Evolutionary conservation across 2,797 vertebrate genomes (phyloP), one percentile per base, ranked within the genome.

Genomic region (Macrochelys suwanniensis): DNA sequence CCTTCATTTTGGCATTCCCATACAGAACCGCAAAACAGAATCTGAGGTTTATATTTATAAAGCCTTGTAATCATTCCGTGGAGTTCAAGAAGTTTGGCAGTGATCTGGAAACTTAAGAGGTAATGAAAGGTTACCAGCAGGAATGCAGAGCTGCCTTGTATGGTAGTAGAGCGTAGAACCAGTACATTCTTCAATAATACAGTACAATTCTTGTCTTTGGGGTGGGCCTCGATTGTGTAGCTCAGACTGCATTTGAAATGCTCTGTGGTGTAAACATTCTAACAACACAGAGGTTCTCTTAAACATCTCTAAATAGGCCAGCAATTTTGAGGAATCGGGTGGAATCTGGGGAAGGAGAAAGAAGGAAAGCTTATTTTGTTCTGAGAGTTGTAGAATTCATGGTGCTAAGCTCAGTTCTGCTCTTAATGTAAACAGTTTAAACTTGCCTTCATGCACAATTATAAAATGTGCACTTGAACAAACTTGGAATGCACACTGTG

Each of bases 91-190:
- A 93, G 96, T 97, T 98, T 98, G 98, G 97, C 98, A 98, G 97
- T 93, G 88, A 92, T 93, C 92, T 95, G 92, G 89, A 98, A 98
- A 94, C 82, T 98, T 97, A 98, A 91, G 97, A 98, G 98, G 98
- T 96, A 98, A 97, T 98, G 98, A 99, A 98, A 99, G 96, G 97
- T 98, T 98, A 89, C 76, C 57, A 97, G 86, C 96, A 97, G 97
- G 98, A 98, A 98, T 98, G 97, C 92, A 95, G 95, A 97, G 97
- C 96, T 96, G 97, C 99, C 99, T 99, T 99, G 98, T 99, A 99
- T 98, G 99, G 99, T 98, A 98, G 98, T 95, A 94, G 97, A 88
- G 87, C 96, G 97, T 90, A 92, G 87, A 96, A 95, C 84, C 45
- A 95, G 81, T 33, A 54, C 96, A 93, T 93, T 93, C 92, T 96